phyloP scores from a whole-genome alignment of 2,888 invertebrate genomes.

The Plebejus melissa region DNA sequence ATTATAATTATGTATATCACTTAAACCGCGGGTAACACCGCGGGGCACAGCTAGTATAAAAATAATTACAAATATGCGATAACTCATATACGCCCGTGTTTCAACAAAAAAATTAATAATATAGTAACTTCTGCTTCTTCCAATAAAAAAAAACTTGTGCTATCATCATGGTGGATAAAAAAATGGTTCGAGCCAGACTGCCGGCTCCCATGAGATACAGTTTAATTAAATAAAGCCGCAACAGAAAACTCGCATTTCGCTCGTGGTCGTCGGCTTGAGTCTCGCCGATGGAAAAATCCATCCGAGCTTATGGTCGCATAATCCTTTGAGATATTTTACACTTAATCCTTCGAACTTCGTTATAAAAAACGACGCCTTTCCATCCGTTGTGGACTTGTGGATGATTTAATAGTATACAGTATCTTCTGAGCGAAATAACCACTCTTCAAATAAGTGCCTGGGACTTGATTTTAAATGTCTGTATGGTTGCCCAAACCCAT shows the following conservation, averaged over 20 bases:
- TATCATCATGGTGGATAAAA: not conserved
- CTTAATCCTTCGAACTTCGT: not conserved
- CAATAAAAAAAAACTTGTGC: not conserved
- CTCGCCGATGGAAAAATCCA: slow-evolving; percentile 15
- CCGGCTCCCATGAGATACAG: slow-evolving; percentile 62
- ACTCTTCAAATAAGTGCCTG: no score
- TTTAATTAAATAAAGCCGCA: slow-evolving; percentile 66
- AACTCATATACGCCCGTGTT: not conserved
- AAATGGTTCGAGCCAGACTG: slow-evolving; percentile 40
- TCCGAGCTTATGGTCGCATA: not conserved
- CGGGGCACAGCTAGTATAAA: no score
- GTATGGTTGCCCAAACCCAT: no score
- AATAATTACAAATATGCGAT: not conserved
- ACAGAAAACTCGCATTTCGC: slow-evolving; percentile 35
- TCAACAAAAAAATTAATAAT: not conserved
- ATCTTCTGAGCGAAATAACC: no score
- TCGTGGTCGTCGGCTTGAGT: slow-evolving; percentile 5
- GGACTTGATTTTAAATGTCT: no score
- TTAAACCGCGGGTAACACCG: no score
- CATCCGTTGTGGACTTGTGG: no score
- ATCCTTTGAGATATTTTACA: not conserved
- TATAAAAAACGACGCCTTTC: no score
- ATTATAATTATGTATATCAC: no score
- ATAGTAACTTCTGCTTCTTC: not conserved
- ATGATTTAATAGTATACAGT: no score